A percentile compares a stretch with the other conserved stretches of the same genome.
phyloP scores from a whole-genome alignment of 2,113 vertebrate genomes.

The Semnornis frantzii region DNA sequence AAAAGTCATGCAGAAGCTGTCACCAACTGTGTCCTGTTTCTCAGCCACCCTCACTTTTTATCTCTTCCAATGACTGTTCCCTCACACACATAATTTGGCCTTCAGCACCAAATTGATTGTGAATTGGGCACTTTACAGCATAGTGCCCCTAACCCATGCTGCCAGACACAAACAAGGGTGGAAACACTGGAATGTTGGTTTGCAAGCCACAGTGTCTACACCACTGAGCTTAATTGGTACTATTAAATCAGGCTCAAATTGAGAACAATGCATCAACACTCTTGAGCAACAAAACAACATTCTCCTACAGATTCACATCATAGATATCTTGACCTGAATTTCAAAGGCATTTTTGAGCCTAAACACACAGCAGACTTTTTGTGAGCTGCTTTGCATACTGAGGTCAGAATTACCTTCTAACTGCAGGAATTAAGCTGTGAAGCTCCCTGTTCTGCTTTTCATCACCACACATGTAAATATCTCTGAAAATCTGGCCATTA shows the following conservation, averaged over 20 bases:
- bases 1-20: not conserved
- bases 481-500: not conserved
- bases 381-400: not conserved
- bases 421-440: not conserved
- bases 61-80: not conserved
- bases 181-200: not conserved
- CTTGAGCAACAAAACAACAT: not conserved
- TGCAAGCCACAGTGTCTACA: not conserved
- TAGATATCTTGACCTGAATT: slow-evolving; percentile 6
- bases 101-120: not conserved
- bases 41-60: not conserved
- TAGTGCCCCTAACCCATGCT: not conserved
- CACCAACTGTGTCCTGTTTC: not conserved
- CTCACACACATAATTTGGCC: not conserved
- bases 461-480: not conserved
- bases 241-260: slow-evolving; percentile 3
- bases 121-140: not conserved
- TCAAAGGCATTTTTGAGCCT: not conserved
- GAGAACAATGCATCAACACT: not conserved
- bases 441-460: not conserved
- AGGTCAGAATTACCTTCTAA: not conserved
- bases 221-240: not conserved
- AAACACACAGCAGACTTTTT: not conserved
- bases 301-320: not conserved
- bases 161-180: not conserved